Base-by-base conservation (phyloP, 2,797 vertebrate genomes). In the Cirrhinus molitorella region DNA sequence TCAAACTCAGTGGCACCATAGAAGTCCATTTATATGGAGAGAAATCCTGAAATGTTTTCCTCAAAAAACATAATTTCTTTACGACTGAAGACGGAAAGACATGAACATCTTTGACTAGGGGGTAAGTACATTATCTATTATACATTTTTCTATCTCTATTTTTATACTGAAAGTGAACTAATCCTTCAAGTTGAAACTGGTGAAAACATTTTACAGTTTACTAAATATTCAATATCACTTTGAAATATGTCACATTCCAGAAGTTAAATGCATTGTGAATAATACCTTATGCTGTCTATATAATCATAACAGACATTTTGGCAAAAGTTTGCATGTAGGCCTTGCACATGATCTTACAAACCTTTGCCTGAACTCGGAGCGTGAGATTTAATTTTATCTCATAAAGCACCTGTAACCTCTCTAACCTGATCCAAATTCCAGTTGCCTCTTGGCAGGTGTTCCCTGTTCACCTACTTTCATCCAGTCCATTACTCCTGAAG, bases 361-460 rank as follows among this genome's bases (percentile, higher is more conserved):
- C 47, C 71, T 79, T 79, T 66, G 25, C 11, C 8, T 66, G 76
- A 65, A 78, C 17, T 28, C 43, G 16, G 25, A 78, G 31, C n/a
- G 8, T 68, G 75, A 45, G 57, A 78, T 49, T 65, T 14, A 55
- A 14, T 55, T 55, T 43, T 53, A 6, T 47, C 37, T 51, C 77
- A 67, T 23, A 79, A 37, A 43, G 34, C 53, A 70, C 79, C 79
- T 80, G 79, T 71, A 57, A 31, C 23, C 49, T 57, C 51, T 80
- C 63, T 37, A 79, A 67, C 77, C 31, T 67, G 47, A 67, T 51
- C 9, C 31, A 51, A 51, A 67, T 63, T 81, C 81, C 19, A 78
- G 40, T 34, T 61, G 28, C 51, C 10, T 70, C 40, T 65, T 65
- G 34, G 55, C 83, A 80, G 63, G 77, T 83, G 45, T 68, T 80